Evolutionary conservation across 2,113 vertebrate species (phyloP).

Genomic region (Alligator mississippiensis): DNA sequence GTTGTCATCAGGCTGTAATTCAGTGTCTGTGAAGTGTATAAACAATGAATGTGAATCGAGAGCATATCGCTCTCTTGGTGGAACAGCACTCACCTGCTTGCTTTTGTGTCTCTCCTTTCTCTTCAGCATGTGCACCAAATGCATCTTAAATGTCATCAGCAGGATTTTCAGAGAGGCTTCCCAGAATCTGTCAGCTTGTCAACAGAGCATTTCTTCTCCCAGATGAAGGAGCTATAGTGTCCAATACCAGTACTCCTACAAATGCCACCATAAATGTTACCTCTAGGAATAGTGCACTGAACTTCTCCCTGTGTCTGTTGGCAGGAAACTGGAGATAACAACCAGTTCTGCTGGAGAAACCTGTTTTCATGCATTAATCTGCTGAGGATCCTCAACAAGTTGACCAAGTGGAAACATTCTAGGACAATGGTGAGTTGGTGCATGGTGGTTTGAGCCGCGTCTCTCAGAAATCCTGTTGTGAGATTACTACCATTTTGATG

Average conservation of each 20-base stretch:
- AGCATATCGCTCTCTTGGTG: rapidly evolving
- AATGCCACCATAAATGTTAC: rapidly evolving
- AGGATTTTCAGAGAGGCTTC: not conserved
- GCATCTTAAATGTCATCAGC: not conserved
- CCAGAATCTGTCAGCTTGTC: not conserved
- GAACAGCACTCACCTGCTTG: not conserved
- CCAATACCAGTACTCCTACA: not conserved
- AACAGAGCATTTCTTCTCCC: not conserved
- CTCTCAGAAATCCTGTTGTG: not conserved
- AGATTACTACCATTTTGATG: not conserved
- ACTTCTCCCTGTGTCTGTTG: not conserved
- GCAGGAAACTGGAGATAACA: slow-evolving; percentile 94
- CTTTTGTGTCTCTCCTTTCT: not conserved
- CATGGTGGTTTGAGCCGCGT: not conserved
- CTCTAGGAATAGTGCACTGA: rapidly evolving
- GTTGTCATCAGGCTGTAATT: not conserved
- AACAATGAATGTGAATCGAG: not conserved
- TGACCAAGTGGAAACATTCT: slow-evolving; percentile 99
- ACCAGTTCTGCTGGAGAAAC: slow-evolving; percentile 98
- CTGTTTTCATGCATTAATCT: slow-evolving; percentile 97
- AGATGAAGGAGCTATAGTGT: not conserved
- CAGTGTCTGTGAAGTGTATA: not conserved
- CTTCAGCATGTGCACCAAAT: not conserved
- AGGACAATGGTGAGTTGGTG: slow-evolving; percentile 90
- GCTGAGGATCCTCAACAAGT: slow-evolving; percentile 93